These are phyloP conservation scores for Ophthalmotilapia sp. DNA, from an alignment of 2,113 vertebrate genomes.

Conservation along the genomic window DNA sequence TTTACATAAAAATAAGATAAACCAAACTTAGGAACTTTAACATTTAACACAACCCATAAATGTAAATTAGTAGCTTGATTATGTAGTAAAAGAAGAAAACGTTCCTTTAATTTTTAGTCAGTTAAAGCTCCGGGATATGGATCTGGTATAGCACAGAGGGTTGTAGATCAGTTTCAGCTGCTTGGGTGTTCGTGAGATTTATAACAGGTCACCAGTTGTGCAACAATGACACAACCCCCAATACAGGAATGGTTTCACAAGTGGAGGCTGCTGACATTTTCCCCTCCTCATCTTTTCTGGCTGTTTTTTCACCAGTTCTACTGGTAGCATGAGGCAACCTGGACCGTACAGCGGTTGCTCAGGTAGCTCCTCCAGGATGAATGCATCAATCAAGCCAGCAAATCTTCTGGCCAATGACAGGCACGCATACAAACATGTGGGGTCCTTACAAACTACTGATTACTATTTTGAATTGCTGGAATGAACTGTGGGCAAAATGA, in stretches of 20 bases:
- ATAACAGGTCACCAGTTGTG: background rate
- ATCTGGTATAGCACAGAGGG: background rate
- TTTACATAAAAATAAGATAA: background rate
- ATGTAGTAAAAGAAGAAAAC: accelerated
- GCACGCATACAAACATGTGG: background rate
- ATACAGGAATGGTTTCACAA: background rate
- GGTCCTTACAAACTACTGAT: background rate
- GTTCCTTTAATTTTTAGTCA: background rate
- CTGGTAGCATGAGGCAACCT: background rate
- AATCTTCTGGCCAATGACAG: background rate
- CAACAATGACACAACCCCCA: background rate
- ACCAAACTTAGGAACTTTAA: background rate
- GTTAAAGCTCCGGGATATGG: background rate
- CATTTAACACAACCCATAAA: background rate
- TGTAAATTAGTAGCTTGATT: background rate
- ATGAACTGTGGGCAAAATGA: background rate
- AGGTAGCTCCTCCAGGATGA: background rate
- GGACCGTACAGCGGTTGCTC: background rate
- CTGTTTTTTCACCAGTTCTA: background rate
- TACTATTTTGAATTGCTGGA: background rate
- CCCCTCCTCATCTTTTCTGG: background rate
- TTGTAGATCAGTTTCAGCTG: background rate
- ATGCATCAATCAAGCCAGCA: background rate
- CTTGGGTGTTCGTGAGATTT: background rate
- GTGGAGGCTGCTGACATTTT: background rate